Evolutionary conservation across 2,888 invertebrate species (phyloP).

Genomic region (Mythimna loreyi): DNA sequence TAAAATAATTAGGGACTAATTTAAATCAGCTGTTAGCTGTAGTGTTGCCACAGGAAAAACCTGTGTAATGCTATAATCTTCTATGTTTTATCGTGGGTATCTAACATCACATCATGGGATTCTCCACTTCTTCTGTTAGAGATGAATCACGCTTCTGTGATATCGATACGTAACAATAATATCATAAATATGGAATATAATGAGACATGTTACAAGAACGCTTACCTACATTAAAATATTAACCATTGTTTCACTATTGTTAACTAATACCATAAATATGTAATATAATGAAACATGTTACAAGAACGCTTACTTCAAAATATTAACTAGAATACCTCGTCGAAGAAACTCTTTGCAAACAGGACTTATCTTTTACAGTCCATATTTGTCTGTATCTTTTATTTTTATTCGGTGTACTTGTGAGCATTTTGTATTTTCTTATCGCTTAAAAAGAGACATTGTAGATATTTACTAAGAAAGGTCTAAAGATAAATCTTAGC

Average conservation of each 20-base stretch:
- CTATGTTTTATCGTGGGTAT: too few relatives aligned
- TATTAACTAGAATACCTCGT: slow-evolving; percentile 34
- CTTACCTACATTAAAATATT: too few relatives aligned
- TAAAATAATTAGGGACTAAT: too few relatives aligned
- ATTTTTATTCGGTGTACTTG: slow-evolving; percentile 23
- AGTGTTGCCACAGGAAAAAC: too few relatives aligned
- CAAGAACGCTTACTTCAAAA: slow-evolving; percentile 26
- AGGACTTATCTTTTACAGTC: slow-evolving; percentile 35
- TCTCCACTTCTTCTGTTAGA: not conserved
- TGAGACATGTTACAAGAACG: too few relatives aligned
- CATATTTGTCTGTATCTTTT: slow-evolving; percentile 32
- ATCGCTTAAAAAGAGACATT: slow-evolving; percentile 21
- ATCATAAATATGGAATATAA: not conserved
- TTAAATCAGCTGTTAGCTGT: too few relatives aligned
- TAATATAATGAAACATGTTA: slow-evolving; percentile 23
- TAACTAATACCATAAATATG: too few relatives aligned
- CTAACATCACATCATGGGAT: not conserved
- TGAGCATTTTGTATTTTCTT: slow-evolving; percentile 18
- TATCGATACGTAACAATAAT: too few relatives aligned
- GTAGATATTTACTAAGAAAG: slow-evolving; percentile 8
- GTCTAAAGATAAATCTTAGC: slow-evolving; percentile 12
- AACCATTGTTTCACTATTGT: too few relatives aligned
- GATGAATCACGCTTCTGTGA: not conserved
- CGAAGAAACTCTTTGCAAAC: slow-evolving; percentile 42
- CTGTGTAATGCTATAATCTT: too few relatives aligned